Evolutionary conservation across 2,113 vertebrate genomes (phyloP), one percentile per base, ranked within the genome.

Genomic region (Tangachromis dhanisi): DNA sequence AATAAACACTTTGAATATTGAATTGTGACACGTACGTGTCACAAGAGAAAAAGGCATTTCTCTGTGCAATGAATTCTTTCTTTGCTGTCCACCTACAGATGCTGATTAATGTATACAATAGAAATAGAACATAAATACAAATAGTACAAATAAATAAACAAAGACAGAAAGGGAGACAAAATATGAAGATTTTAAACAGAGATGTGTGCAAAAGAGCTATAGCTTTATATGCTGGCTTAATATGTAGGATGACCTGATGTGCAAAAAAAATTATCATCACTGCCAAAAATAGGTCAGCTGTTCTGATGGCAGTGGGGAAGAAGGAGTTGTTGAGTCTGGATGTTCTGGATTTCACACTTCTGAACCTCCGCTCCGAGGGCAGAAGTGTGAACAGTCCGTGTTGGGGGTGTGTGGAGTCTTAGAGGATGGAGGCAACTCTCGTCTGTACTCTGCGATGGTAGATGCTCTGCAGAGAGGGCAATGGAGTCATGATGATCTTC

Each of bases 341-440:
- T 26, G 21, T 57, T 57, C 54, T 57, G 54, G 21, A 57, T 57
- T 57, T 57, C 1, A 57, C 7, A 57, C 21, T 57, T 57, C 54
- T 57, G 54, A 57, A 57, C 21, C 54, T 57, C 54, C 0, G 21
- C 12, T 26, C 21, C 1, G 21, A 55, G 54, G 21, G 54, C 0
- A 55, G 54, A 55, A 26, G 21, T 26, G 11, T 55, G 54, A 55
- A 14, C 21, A 55, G 21, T 55, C 21, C 0, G 21, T 26, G 54
- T 55, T 54, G n/a, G 53, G 53, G 53, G n/a, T 0, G 53, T 54
- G 53, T 54, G 4, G 53, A 6, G 53, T 54, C 53, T 55, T 55
- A 24, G n/a, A 24, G n/a, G 53, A 55, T 55, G 53, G 53, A 55
- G 53, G 53, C 53, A 55, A 24, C n/a, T 24, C 53, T 24, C 6